Conservation (phyloP, 1,140 invertebrate species). For the Drosophila pachea region DNA sequence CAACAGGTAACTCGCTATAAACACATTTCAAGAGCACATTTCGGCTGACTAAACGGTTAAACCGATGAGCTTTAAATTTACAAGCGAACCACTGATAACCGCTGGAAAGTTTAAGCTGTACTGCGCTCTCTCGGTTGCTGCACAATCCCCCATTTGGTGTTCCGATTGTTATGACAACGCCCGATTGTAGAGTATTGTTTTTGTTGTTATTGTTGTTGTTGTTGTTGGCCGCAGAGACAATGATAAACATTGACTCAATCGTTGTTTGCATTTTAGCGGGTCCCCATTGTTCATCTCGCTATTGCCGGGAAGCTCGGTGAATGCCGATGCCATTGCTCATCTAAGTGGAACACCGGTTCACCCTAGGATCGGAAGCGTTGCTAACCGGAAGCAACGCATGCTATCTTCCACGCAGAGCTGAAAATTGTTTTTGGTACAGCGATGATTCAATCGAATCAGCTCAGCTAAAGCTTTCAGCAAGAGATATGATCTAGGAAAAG, state of each 20-base stretch:
- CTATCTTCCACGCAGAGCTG: constrained; percentile 7
- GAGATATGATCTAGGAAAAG: no score
- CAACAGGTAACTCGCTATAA: background rate
- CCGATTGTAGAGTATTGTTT: constrained; percentile 35
- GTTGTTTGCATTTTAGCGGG: constrained; percentile 36
- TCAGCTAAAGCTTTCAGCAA: no score
- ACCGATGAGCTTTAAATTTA: constrained; percentile 17
- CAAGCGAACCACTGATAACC: constrained; percentile 63
- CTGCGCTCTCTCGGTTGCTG: constrained; percentile 20
- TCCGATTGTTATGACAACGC: constrained; percentile 58
- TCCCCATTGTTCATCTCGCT: constrained; percentile 50
- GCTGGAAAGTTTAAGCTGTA: constrained; percentile 39
- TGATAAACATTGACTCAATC: constrained; percentile 50
- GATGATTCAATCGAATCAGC: no score
- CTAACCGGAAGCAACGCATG: constrained; percentile 32
- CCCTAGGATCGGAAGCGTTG: constrained; percentile 37
- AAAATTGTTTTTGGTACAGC: background rate
- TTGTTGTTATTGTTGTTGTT: constrained; percentile 32
- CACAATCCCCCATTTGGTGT: constrained; percentile 17
- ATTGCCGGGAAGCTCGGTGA: constrained; percentile 33
- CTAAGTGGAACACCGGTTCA: constrained; percentile 63
- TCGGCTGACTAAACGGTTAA: background rate
- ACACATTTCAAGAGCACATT: background rate
- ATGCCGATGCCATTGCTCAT: constrained; percentile 59
- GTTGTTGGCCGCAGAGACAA: constrained; percentile 38